Base-by-base conservation (phyloP, 2,888 invertebrate genomes). In the Drosophila cognata region DNA sequence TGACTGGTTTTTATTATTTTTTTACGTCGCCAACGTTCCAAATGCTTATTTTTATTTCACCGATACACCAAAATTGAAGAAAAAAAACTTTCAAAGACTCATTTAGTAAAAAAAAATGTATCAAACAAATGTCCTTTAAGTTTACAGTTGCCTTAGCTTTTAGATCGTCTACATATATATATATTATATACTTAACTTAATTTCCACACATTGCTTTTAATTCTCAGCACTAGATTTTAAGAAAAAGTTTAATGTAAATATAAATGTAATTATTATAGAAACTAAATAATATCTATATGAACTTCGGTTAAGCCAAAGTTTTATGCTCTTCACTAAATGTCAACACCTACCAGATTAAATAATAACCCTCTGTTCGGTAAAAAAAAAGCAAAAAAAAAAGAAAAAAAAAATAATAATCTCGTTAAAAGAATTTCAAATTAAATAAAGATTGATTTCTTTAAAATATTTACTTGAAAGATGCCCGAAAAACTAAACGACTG, bases 311-410 rank as follows among this genome's bases (percentile, higher is more conserved):
- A 59, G 76, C 82, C 71, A 73, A 78, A 74, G 74, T 81, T 59
- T 48, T 72, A 78, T 66, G 77, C 84, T 87, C 84, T 89, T 81
- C 84, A 77, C 82, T 66, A 53, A 81, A 70, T 72, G 68, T 77
- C 73, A 60, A 71, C 56, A 60, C 56, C 46, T 57, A 59, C 69
- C 69, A 55, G 43, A 77, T 63, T 60, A 28, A 50, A 57, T 64
- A 56, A 59, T 60, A 61, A 68, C 58, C 46, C 50, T 61, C 36
- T 76, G 67, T 84, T 84, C 71, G 72, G 67, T 65, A 63, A 51
- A 59, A 36, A 59, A 59, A 25, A 28, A 36, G 16, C 4, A 33
- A 2, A 46, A 46, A 21, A 13, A 41, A 29, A 21, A 35, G 10
- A 10, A 31, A 33, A 1, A 46, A 43, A n/a, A 25, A 41, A 29